Evolutionary conservation across 92 coral and sea anemone species (phyloP).

Genomic region (Micromussa lordhowensis): DNA sequence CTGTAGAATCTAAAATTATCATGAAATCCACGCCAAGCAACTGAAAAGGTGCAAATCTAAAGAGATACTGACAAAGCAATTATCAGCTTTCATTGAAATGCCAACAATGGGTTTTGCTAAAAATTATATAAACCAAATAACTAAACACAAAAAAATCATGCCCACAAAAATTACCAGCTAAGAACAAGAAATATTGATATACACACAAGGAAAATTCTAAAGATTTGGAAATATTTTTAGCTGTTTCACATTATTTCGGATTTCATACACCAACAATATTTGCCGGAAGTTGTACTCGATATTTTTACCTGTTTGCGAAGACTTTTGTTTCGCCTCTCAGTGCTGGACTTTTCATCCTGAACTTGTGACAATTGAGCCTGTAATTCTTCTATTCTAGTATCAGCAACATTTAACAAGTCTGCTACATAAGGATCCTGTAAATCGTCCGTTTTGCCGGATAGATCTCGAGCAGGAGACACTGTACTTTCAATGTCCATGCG

Average conservation of each 20-base stretch:
- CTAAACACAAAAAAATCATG: not conserved
- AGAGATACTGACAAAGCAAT: not conserved
- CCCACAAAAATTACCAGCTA: not conserved
- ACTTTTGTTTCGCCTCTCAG: constrained; percentile 92
- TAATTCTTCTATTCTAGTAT: constrained; percentile 90
- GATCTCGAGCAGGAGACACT: constrained; percentile 86
- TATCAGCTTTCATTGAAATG: not conserved
- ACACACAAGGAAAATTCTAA: not conserved
- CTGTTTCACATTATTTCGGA: not conserved
- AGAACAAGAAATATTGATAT: not conserved
- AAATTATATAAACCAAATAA: not conserved
- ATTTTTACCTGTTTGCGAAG: constrained; percentile 92
- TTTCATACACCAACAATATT: not conserved
- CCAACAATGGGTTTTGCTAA: not conserved
- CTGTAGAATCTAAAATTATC: not conserved
- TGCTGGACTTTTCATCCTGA: constrained; percentile 86
- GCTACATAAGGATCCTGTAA: constrained; percentile 95
- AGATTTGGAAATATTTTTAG: not conserved
- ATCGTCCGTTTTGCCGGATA: constrained; percentile 55
- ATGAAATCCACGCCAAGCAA: not conserved
- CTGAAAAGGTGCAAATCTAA: constrained; percentile 1
- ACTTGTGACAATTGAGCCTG: constrained; percentile 75
- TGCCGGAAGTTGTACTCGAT: constrained; percentile 12
- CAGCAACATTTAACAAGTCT: constrained; percentile 95
- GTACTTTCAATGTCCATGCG: constrained; percentile 98